Conservation (phyloP, 92 coral and sea anemone species). For the Ricordea florida region DNA sequence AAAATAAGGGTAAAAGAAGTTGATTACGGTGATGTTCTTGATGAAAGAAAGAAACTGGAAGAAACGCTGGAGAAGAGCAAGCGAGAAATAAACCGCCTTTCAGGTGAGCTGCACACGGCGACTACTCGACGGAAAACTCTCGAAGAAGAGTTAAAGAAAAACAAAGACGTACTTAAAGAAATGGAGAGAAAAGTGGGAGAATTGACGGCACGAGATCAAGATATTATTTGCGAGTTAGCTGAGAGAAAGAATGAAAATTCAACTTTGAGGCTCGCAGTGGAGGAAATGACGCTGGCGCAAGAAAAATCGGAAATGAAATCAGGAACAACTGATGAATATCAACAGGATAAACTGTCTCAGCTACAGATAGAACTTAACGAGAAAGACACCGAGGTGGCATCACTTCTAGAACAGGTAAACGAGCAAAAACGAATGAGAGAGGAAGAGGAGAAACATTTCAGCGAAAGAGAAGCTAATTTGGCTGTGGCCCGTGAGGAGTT, state of each 20-base stretch:
- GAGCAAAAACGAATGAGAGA: neutral
- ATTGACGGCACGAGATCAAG: slow-evolving; percentile 9
- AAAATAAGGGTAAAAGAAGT: slow-evolving; percentile 13
- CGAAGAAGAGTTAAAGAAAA: slow-evolving; percentile 39
- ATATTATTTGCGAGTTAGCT: slow-evolving; percentile 15
- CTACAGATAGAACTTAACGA: slow-evolving; percentile 21
- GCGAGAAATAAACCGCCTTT: slow-evolving; percentile 29
- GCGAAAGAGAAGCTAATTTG: slow-evolving; percentile 22
- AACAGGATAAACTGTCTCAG: slow-evolving; percentile 6
- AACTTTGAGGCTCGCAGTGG: slow-evolving; percentile 17
- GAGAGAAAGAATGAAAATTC: slow-evolving; percentile 40
- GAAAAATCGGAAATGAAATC: slow-evolving; percentile 31
- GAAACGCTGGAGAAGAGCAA: slow-evolving; percentile 24
- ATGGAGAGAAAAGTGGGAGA: slow-evolving; percentile 17
- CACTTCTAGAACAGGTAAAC: slow-evolving; percentile 1
- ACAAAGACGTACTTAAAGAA: slow-evolving; percentile 51
- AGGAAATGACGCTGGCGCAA: slow-evolving; percentile 3
- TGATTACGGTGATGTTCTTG: neutral
- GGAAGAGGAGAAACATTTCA: neutral
- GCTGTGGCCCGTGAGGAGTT: slow-evolving; percentile 62
- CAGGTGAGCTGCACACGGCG: neutral
- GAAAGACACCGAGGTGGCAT: slow-evolving; percentile 25
- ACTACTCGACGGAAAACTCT: neutral
- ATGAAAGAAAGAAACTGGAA: slow-evolving; percentile 33
- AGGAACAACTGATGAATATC: slow-evolving; percentile 32